Base-by-base conservation (phyloP, 2,797 vertebrate species). In the Tadarida brasiliensis region DNA sequence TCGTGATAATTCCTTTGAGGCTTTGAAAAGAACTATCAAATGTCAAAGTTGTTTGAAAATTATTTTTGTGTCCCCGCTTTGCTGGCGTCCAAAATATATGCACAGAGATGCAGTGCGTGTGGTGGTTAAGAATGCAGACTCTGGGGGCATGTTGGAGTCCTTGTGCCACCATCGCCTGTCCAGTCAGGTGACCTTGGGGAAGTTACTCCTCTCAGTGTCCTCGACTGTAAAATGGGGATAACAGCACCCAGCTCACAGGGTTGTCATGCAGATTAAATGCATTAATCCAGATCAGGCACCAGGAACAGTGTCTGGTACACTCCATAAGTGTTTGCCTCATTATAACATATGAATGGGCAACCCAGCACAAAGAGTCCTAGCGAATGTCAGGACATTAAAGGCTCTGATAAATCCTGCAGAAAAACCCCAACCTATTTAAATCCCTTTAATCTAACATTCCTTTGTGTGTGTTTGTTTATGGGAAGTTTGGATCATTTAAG, bases 321-420 rank as follows among this genome's bases (percentile, higher is more conserved):
- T 39, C 24, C 15, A 10, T 17, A 39, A 12, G 26, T 57, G 33
- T n/a, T 35, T 70, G 73, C 47, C 49, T 39, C 24, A 16, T 15
- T 56, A 49, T 65, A 39, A 70, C 28, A 26, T 24, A 49, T 44
- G 57, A 85, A 59, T n/a, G 24, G 63, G 14, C 20, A 56, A 70
- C 44, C 11, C 7, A 39, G 65, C 26, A 57, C 11, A 51, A 95
- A 28, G 15, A 39, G 22, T 51, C 14, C 22, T 70, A 11, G 15
- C 20, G 77, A 92, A 49, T 8, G 22, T 28, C 15, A 83, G 63
- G 61, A n/a, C 2, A 47, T 26, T 54, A 82, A 89, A 81, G 83
- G 6, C n/a, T 90, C 85, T 89, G 88, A 35, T 51, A 93, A 91
- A 12, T 76, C 44, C 74, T 35, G 5, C 30, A 92, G 90, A 56